Percentiles rank a stretch among this genome's conserved stretches.
phyloP scores from a whole-genome alignment of 2,888 invertebrate species.

The Hydriomena furcata region DNA sequence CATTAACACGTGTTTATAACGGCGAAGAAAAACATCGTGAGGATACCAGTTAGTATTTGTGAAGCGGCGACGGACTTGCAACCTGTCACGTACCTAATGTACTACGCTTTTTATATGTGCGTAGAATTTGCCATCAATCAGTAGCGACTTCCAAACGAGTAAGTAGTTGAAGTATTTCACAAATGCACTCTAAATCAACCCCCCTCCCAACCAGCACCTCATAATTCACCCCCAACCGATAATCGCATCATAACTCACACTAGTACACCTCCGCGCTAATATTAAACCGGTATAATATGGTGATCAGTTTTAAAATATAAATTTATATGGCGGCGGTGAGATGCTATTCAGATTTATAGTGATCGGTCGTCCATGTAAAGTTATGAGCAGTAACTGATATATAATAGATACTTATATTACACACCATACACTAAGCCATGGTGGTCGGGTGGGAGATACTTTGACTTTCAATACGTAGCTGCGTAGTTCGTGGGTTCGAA shows the following conservation, averaged over 20 bases:
- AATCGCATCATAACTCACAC: constrained; percentile 68
- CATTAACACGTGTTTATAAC: no score
- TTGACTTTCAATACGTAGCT: no score
- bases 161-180: constrained; percentile 15
- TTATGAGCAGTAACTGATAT: neutral
- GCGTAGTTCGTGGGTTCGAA: no score
- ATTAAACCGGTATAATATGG: constrained; percentile 62
- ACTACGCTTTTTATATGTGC: no score
- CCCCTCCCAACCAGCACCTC: constrained; percentile 44
- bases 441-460: no score
- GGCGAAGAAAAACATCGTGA: no score
- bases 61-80: no score
- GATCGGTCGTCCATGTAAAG: neutral
- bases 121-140: neutral
- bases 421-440: no score
- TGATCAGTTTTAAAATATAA: constrained; percentile 61
- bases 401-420: no score
- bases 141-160: constrained; percentile 1
- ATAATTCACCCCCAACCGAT: constrained; percentile 56
- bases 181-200: constrained; percentile 43
- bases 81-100: no score
- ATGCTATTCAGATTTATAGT: constrained; percentile 15
- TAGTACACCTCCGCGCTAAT: constrained; percentile 50
- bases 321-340: constrained; percentile 21
- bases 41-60: no score